phyloP scores from a whole-genome alignment of 1,140 invertebrate genomes.

The Trypoxylus dichotomus region DNA sequence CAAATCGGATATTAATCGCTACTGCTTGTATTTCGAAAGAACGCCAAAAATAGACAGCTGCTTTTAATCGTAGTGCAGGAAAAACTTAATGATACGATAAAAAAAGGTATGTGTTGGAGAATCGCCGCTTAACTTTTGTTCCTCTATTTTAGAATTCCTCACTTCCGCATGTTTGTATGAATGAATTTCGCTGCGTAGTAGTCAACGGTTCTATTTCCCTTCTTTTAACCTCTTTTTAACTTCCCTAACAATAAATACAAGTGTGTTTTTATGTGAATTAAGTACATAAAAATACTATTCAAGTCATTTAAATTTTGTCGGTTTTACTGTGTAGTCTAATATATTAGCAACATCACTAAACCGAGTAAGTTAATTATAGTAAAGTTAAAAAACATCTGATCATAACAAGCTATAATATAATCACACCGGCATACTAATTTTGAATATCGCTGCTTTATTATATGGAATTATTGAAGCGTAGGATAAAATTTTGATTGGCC shows the following conservation, averaged over 20 bases:
- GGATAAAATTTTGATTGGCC: not conserved
- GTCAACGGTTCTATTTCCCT: not conserved
- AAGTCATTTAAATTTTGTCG: no score
- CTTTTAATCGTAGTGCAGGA: not conserved
- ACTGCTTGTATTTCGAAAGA: not conserved
- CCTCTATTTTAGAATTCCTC: not conserved
- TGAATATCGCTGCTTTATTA: not conserved
- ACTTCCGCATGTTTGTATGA: not conserved
- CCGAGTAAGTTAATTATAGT: no score
- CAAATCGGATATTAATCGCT: not conserved
- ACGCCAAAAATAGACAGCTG: not conserved
- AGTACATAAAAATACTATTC: not conserved
- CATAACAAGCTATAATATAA: not conserved
- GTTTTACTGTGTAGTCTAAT: no score
- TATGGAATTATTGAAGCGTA: not conserved
- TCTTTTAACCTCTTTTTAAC: not conserved
- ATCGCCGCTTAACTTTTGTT: not conserved
- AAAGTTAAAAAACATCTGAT: not conserved
- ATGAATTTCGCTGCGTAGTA: not conserved
- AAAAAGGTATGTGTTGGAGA: not conserved
- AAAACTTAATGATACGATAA: not conserved
- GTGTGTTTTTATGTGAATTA: not conserved
- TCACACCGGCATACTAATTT: not conserved
- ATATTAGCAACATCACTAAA: not conserved
- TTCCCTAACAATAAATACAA: not conserved